Evolutionary conservation across 1,140 invertebrate species (phyloP), one percentile per base, ranked within the genome.

Genomic region (Nephotettix cincticeps): DNA sequence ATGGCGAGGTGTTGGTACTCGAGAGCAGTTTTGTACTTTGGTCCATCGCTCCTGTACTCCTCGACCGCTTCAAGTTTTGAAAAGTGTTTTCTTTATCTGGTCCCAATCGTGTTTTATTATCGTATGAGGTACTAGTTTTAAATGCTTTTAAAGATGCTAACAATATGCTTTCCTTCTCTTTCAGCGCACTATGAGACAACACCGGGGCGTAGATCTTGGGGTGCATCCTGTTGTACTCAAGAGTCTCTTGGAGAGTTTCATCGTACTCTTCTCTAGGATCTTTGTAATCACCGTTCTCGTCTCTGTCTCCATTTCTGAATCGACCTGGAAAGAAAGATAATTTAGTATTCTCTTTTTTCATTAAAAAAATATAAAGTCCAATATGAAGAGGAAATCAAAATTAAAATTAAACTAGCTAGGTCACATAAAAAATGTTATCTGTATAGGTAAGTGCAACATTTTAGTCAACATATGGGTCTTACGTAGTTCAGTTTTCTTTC

Each of bases 101-200:
- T 40, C 67, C 56, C 1, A 71, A 30, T 27, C 69, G 25, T 13
- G 19, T 68, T 29, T 45, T 58, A 29, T 72, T 68, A 45, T 64
- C 32, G 45, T 25, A 56, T 1, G 40, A 9, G 23, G 40, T 28
- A 28, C 54, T 54, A 56, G 47, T 56, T 21, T 29, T 43, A 1
- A 56, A 64, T 56, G 28, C 30, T 61, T 69, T 69, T 4, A 69
- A 17, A 14, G 69, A 71, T 27, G 30, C 67, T 29, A 71, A 40
- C n/a, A 73, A 66, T 21, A 69, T 40, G 19, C 61, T 51, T 64
- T 73, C 70, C 43, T 70, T 71, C 1, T 68, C 65, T 45, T 43
- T 69, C 2, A 70, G 54, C 17, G 25, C 17, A 29, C 32, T 72
- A 17, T 65, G n/a, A 17, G 40, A 6, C 21, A 36, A 19, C 23